Evolutionary conservation across 1,140 invertebrate genomes (phyloP), one percentile per base, ranked within the genome.

Genomic region (Zaprionus ornatus): DNA sequence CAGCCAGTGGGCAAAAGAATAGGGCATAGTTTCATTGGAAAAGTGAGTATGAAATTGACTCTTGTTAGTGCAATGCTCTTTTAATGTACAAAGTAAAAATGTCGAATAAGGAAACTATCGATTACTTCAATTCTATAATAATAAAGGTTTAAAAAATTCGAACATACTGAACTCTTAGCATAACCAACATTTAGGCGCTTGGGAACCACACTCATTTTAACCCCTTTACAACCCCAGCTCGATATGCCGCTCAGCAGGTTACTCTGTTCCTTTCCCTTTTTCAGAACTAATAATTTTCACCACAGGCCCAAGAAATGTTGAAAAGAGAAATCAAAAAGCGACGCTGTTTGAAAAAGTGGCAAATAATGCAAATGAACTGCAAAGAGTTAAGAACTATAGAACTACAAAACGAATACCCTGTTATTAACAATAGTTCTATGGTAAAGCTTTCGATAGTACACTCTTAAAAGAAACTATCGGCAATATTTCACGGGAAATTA

Each of bases 231-330:
- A 69, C 64, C 48, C 56, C 32, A 80, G 70, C 23, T 42, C 42
- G 7, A 50, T 50, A 19, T 19, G 3, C 21, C n/a, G 27, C 55
- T 7, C 29, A 57, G 55, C 55, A 75, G 71, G 75, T 70, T 19
- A 10, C 40, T 45, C 40, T 45, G 32, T 67, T 25, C 35, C 17
- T 6, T 27, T 15, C 55, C 42, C 4, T 56, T 7, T 42, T 48
- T 27, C 55, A 35, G 57, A 85, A 80, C 82, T 80, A 68, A 77
- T 82, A 85, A 85, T 85, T 85, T 85, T 84, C 82, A 50, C 82
- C 82, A 78, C 82, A 85, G 79, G 82, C 42, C 9, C 19, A 60
- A 48, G 23, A 55, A 29, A 59, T 56, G 55, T 9, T 4, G 9
- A 19, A 48, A 48, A 48, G 29, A 32, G 29, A 32, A 32, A 10